Base-by-base conservation (phyloP, 2,797 vertebrate genomes). In the Tadarida brasiliensis region DNA sequence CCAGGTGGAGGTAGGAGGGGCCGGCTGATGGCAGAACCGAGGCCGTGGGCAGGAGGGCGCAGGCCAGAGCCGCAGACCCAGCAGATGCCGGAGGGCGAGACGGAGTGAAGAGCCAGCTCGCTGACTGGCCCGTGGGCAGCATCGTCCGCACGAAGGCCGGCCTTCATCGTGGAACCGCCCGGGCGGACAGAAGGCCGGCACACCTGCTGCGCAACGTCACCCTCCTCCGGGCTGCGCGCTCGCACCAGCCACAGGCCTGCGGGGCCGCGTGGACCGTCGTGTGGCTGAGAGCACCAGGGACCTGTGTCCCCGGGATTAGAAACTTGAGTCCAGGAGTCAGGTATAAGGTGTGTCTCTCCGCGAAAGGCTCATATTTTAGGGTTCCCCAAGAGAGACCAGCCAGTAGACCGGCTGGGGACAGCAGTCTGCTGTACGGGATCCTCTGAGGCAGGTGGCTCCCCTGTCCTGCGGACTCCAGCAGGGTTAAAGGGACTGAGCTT, bases 181-280 rank as follows among this genome's bases (percentile, higher is more conserved):
- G 33, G 33, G 47, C n/a, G n/a, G n/a, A n/a, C n/a, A n/a, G n/a
- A n/a, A n/a, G n/a, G n/a, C n/a, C n/a, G n/a, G n/a, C 54, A 28
- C 14, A 54, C 4, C 11, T 47, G 28, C 51, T 65, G 15, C 16
- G 4, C n/a, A 26, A 51, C 14, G 12, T 14, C 30, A 14, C 30
- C 65, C n/a, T 67, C 12, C 28, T n/a, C 30, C 33, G 28, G 67
- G 61, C 26, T 3, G 15, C 14, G 9, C 0, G 20, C 57, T 81
- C 33, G 47, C 22, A 3, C 7, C 44, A 14, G 14, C 61, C 15
- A 12, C n/a, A n/a, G 22, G 17, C 33, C 19, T 11, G 2, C 39
- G 24, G 7, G 11, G 8, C 39, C 24, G 12, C 1, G 17, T 2
- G 28, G 47, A 74, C 4, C 8, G 8, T n/a, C 7, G 2, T 28